phyloP scores from a whole-genome alignment of 2,113 vertebrate species.

The Thamnaconus septentrionalis region DNA sequence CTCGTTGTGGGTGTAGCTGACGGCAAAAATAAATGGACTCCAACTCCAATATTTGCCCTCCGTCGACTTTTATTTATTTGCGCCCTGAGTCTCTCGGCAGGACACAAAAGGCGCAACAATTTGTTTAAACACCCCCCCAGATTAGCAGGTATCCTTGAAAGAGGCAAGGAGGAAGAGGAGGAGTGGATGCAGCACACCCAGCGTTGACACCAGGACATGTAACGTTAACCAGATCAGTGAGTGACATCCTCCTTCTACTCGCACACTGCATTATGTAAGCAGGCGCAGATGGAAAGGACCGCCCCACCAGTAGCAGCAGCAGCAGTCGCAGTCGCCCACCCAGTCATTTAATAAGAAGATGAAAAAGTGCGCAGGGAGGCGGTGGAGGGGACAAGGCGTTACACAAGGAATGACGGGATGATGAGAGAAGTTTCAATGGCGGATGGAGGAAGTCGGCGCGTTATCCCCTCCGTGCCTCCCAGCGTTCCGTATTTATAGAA shows the following conservation, averaged over 20 bases:
- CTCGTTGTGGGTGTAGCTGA: constrained; percentile 3
- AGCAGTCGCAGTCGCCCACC: constrained; percentile 7
- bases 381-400: too few relatives aligned
- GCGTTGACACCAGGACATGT: constrained; percentile 16
- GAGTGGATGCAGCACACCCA: constrained; percentile 12
- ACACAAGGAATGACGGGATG: constrained; percentile 18
- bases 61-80: background rate
- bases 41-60: constrained; percentile 32
- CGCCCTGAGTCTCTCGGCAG: background rate
- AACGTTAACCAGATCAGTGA: constrained; percentile 33
- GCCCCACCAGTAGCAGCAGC: background rate
- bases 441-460: constrained; percentile 29
- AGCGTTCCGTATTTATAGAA: constrained; percentile 37
- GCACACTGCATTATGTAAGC: constrained; percentile 34
- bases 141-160: constrained; percentile 24
- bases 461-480: constrained; percentile 23
- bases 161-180: background rate
- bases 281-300: background rate
- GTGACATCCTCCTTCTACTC: constrained; percentile 18
- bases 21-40: constrained; percentile 28
- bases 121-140: constrained; percentile 1
- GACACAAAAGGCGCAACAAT: constrained; percentile 3
- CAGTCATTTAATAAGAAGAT: too few relatives aligned
- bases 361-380: too few relatives aligned
- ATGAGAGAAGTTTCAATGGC: constrained; percentile 7